Evolutionary conservation across 2,113 vertebrate genomes (phyloP).

Genomic region (Poeciliopsis turrubarensis): DNA sequence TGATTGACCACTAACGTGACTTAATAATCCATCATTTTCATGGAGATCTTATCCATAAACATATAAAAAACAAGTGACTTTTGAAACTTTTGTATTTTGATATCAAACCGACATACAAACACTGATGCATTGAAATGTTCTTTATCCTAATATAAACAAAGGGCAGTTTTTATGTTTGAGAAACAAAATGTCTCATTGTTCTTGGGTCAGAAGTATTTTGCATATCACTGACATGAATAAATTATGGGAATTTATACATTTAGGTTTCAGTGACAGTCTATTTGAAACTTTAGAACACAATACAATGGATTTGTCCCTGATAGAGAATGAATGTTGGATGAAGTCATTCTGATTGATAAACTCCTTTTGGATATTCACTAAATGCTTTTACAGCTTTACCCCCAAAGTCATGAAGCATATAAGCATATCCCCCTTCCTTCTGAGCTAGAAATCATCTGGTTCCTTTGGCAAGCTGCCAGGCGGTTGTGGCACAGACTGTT

Average conservation of each 20-base stretch:
- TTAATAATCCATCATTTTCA: background rate
- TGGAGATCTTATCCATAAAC: background rate
- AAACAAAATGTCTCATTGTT: background rate
- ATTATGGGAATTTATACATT: slow-evolving; percentile 11
- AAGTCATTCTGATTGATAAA: slow-evolving; percentile 45
- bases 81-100: background rate
- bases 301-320: slow-evolving; percentile 44
- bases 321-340: slow-evolving; percentile 30
- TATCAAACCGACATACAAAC: background rate
- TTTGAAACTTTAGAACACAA: slow-evolving; percentile 27
- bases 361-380: slow-evolving; percentile 36
- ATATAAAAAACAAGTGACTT: background rate
- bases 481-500: slow-evolving; percentile 60
- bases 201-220: background rate
- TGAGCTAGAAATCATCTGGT: slow-evolving; percentile 70
- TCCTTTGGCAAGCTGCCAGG: slow-evolving; percentile 71
- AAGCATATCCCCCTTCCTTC: slow-evolving; percentile 62
- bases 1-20: background rate
- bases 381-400: slow-evolving; percentile 45
- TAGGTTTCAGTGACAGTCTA: slow-evolving; percentile 23
- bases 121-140: background rate
- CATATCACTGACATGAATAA: background rate
- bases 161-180: background rate
- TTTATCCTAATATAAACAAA: background rate
- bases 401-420: slow-evolving; percentile 60